phyloP scores from a whole-genome alignment of 2,888 invertebrate species.

The Allacma fusca region DNA sequence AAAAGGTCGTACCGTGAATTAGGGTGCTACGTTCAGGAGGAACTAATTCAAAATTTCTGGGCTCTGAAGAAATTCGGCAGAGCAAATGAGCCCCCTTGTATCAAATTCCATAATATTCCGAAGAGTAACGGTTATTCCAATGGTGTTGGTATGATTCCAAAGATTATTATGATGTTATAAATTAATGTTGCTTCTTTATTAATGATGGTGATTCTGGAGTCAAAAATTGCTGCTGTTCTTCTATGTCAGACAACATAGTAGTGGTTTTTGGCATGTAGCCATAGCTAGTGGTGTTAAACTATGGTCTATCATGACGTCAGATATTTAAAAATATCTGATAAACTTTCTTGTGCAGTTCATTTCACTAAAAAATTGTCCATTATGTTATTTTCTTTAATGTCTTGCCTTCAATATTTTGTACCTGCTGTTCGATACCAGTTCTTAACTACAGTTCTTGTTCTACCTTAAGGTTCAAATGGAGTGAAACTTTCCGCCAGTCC shows the following conservation, averaged over 20 bases:
- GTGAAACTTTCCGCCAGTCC: conserved; percentile 38
- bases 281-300: no score
- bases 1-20: conserved; percentile 51
- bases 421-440: no score
- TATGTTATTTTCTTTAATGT: no score
- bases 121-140: conserved; percentile 54
- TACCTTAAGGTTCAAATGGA: conserved; percentile 49
- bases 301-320: no score
- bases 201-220: not conserved
- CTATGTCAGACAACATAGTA: no score
- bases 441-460: no score
- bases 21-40: conserved; percentile 52
- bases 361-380: no score
- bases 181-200: no score
- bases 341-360: no score
- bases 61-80: conserved; percentile 46
- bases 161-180: not conserved
- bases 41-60: conserved; percentile 56
- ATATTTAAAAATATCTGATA: no score
- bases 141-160: conserved; percentile 45
- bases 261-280: no score
- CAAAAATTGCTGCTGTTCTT: not conserved
- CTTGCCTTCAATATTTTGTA: no score
- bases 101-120: conserved; percentile 58
- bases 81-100: conserved; percentile 46